phyloP scores from a whole-genome alignment of 2,888 invertebrate genomes.

The Cremastinae sp. region DNA sequence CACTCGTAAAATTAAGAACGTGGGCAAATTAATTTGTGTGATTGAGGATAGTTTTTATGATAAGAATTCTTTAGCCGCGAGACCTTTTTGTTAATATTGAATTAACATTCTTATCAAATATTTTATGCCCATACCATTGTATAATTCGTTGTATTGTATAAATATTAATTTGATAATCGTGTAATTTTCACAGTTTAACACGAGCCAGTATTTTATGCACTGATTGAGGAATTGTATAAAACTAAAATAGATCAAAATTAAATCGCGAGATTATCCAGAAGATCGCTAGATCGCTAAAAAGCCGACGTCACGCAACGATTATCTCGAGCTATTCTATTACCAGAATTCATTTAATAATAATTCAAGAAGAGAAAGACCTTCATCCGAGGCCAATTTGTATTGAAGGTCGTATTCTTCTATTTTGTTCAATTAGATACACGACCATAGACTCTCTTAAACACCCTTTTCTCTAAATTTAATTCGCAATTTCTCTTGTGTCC shows the following conservation, averaged over 20 bases:
- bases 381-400: constrained; percentile 48
- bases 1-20: no score
- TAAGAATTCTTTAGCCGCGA: no score
- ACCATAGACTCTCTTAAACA: background rate
- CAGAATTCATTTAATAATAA: constrained; percentile 27
- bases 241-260: background rate
- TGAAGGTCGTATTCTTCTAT: constrained; percentile 45
- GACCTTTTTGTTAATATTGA: no score
- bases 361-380: constrained; percentile 37
- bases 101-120: no score
- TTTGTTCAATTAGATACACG: constrained; percentile 10
- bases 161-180: no score
- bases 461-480: constrained; percentile 12
- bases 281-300: constrained; percentile 16
- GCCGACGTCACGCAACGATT: constrained; percentile 22
- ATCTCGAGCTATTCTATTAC: constrained; percentile 35
- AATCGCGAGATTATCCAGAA: background rate
- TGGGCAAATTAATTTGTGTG: no score
- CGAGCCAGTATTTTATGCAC: no score
- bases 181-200: no score
- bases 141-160: no score
- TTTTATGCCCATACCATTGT: no score
- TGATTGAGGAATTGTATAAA: background rate
- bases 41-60: no score
- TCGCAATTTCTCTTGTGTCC: constrained; percentile 18